Base-by-base conservation (phyloP, 1,140 invertebrate genomes). In the Drosophila lacteicornis region DNA sequence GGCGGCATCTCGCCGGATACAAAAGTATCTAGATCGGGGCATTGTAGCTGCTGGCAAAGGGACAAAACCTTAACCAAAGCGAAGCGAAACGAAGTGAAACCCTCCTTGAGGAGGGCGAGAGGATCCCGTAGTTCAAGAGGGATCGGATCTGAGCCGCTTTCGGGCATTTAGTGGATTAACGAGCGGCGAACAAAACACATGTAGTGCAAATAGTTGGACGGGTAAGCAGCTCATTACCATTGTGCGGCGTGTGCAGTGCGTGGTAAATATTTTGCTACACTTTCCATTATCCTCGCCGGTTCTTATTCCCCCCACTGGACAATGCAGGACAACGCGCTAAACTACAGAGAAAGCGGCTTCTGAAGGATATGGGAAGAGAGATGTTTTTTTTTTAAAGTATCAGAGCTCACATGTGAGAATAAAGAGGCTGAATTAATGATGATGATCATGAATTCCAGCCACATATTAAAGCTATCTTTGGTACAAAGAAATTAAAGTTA, bases 241-340 rank as follows among this genome's bases (percentile, higher is more conserved):
- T 91, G 87, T 91, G 69, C 57, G 75, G 71, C 65, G 83, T 91
- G 87, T 80, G 71, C 73, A 87, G 75, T 91, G 84, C 82, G 88
- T 87, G 88, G 82, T 91, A 91, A 91, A 91, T 91, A 91, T 91
- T 91, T 91, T 91, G 88, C 88, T 91, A 91, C 73, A 88, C 55
- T 84, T 90, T 79, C 53, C 61, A 71, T 88, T 88, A 83, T 88
- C 19, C 75, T 56, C 49, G 19, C 17, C 27, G 9, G 36, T 33
- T 36, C 62, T 55, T 45, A 53, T 36, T 65, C 15, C 51, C 49
- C 71, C 56, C 43, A 58, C 47, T 69, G 55, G 51, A 25, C 42
- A 40, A 40, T 11, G 19, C 62, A 30, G 51, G 45, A 71, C 53
- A 55, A 4, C 8, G 33, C 53, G 38, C 33, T 36, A 19, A 30